Conservation (phyloP, 2,797 vertebrate species). For the Silurus aristotelis region DNA sequence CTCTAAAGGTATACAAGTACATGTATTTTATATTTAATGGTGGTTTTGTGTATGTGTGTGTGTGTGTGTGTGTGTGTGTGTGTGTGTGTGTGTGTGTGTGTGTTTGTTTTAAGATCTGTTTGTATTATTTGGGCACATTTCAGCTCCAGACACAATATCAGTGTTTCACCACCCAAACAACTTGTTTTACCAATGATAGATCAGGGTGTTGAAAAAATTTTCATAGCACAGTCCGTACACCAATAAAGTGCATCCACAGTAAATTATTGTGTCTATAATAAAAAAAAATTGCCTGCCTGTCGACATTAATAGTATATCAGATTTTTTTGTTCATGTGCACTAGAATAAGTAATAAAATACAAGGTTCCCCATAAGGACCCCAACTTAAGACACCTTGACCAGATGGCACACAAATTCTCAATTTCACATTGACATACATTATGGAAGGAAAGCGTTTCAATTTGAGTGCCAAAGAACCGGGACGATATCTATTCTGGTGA, state of each 20-base stretch:
- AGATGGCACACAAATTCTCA: conserved; percentile 10
- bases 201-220: not conserved
- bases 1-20: too few species aligned
- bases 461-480: conserved; percentile 21
- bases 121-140: too few species aligned
- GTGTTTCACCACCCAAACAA: too few species aligned
- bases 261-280: not conserved
- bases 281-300: too few species aligned
- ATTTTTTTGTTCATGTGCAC: not conserved
- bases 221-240: not conserved
- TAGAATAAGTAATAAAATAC: not conserved
- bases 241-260: too few species aligned
- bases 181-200: not conserved
- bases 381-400: conserved; percentile 6
- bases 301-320: not conserved
- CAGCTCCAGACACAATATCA: too few species aligned
- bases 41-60: too few species aligned
- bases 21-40: too few species aligned
- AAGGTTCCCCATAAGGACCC: not conserved
- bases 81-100: too few species aligned
- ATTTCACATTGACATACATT: conserved; percentile 20
- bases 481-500: conserved; percentile 22
- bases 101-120: too few species aligned
- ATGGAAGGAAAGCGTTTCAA: not conserved
- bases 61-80: too few species aligned